These are phyloP conservation scores for Apoderus coryli DNA, from an alignment of 2,888 invertebrate species.

Conservation along the genomic window DNA sequence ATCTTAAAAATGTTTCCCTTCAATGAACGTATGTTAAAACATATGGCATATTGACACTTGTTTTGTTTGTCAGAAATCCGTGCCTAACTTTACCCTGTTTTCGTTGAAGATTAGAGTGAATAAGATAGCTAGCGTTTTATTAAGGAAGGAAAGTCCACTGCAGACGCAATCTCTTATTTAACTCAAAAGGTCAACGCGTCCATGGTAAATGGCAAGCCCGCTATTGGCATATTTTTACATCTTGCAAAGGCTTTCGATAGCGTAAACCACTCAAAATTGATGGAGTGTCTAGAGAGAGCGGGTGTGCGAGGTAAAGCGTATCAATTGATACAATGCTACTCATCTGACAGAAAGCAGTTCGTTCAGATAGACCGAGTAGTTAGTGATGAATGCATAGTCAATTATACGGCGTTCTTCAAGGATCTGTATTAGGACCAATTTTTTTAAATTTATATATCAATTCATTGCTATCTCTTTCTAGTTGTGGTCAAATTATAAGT, in stretches of 20 bases:
- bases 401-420: constrained; percentile 2
- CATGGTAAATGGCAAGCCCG: neutral
- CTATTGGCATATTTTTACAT: neutral
- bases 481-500: neutral
- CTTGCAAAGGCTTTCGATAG: constrained; percentile 1
- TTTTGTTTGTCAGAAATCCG: too few species aligned
- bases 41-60: too few species aligned
- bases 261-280: neutral
- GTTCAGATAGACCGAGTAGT: neutral
- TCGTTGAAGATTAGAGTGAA: too few species aligned
- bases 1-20: too few species aligned
- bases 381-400: neutral
- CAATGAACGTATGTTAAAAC: too few species aligned
- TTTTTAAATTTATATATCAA: too few species aligned
- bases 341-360: neutral
- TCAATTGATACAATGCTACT: neutral
- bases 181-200: neutral
- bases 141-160: too few species aligned
- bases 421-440: neutral
- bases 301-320: neutral
- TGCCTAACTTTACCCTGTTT: too few species aligned
- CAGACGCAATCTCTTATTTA: constrained; percentile 1
- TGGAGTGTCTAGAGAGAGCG: neutral
- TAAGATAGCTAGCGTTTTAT: too few species aligned
- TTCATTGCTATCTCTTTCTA: too few species aligned